These are phyloP conservation scores for Meiosimyza decipiens DNA, from an alignment of 2,888 invertebrate genomes.

Conservation along the genomic window DNA sequence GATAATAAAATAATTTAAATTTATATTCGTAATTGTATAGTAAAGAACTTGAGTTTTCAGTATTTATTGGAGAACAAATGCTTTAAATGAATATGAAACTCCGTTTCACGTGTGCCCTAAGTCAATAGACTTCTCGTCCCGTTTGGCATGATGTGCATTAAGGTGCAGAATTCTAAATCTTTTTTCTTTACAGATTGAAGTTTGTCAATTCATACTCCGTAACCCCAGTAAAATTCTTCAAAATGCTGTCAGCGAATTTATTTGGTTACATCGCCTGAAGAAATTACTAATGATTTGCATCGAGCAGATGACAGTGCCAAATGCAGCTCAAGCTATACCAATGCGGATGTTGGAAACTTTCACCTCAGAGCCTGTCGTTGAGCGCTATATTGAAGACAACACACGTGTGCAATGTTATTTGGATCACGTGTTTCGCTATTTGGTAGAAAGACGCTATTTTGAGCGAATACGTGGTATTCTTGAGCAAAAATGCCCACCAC, in stretches of 20 bases:
- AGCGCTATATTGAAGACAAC: conserved; percentile 60
- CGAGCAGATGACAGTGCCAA: conserved; percentile 59
- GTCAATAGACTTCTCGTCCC: background rate
- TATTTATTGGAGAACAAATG: no score
- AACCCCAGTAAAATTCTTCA: conserved; percentile 60
- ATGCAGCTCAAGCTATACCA: conserved; percentile 73
- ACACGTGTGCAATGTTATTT: conserved; percentile 58
- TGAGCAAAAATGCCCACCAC: conserved; percentile 76
- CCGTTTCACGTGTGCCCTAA: no score
- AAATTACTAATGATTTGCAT: conserved; percentile 64
- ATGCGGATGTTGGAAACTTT: conserved; percentile 84
- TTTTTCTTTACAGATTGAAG: conserved; percentile 58
- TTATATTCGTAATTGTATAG: no score
- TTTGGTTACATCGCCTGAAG: conserved; percentile 64
- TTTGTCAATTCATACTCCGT: conserved; percentile 64
- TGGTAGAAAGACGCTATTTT: conserved; percentile 72
- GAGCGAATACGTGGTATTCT: conserved; percentile 76
- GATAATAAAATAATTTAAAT: no score
- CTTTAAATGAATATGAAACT: no score
- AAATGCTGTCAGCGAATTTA: conserved; percentile 57
- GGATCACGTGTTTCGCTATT: conserved; percentile 60
- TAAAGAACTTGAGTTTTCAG: no score
- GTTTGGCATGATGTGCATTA: background rate
- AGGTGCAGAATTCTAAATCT: background rate
- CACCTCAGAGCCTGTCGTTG: conserved; percentile 69